Evolutionary conservation across 2,888 invertebrate genomes (phyloP).

Genomic region (Aquatica leii): DNA sequence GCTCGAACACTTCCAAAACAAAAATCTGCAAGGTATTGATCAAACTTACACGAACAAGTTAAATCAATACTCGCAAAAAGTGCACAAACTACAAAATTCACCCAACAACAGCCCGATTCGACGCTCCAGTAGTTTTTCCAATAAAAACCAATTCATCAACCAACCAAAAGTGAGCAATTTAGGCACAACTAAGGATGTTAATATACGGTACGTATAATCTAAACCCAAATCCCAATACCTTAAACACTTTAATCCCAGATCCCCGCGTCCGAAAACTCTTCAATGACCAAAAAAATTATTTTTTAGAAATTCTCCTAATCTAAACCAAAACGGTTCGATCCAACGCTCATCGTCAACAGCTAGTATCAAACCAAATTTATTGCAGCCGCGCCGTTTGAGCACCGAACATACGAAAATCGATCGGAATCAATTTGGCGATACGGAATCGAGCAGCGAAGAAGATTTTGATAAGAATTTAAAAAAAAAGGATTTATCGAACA

Average conservation of each 20-base stretch:
- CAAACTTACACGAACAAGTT: slow-evolving; percentile 60
- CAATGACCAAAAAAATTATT: too few species aligned
- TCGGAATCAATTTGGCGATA: slow-evolving; percentile 57
- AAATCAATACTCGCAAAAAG: slow-evolving; percentile 57
- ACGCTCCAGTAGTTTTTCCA: slow-evolving; percentile 73
- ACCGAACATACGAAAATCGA: slow-evolving; percentile 56
- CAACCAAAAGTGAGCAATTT: slow-evolving; percentile 45
- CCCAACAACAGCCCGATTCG: slow-evolving; percentile 65
- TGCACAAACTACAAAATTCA: slow-evolving; percentile 59
- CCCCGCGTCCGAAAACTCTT: too few species aligned
- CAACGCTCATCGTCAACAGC: slow-evolving; percentile 63
- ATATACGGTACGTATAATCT: slow-evolving; percentile 38
- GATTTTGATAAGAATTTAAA: slow-evolving; percentile 59
- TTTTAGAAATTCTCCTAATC: slow-evolving; percentile 49
- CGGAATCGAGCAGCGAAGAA: slow-evolving; percentile 63
- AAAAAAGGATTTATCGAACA: slow-evolving; percentile 54
- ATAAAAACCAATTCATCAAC: slow-evolving; percentile 54
- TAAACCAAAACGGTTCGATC: slow-evolving; percentile 50
- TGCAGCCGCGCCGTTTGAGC: slow-evolving; percentile 47
- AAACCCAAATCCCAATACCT: neutral
- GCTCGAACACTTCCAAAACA: slow-evolving; percentile 61
- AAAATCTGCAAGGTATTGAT: slow-evolving; percentile 59
- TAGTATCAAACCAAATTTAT: slow-evolving; percentile 56
- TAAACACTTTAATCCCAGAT: too few species aligned
- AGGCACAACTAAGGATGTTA: slow-evolving; percentile 50